Percentiles rank a stretch among this genome's conserved stretches.
phyloP scores from a whole-genome alignment of 92 coral and sea anemone genomes.

The Paramuricea clavata region DNA sequence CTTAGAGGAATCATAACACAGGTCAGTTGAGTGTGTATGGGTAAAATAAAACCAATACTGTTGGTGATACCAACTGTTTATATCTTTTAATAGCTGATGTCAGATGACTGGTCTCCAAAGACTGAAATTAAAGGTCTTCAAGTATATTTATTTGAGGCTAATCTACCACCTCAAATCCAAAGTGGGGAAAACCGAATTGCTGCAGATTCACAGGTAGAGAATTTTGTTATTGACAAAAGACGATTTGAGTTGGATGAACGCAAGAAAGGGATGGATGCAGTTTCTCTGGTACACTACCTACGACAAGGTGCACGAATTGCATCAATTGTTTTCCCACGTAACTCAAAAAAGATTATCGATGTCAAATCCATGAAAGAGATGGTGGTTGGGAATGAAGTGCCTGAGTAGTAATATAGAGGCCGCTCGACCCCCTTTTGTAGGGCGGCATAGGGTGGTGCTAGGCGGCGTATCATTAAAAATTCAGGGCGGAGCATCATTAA shows the following conservation, averaged over 20 bases:
- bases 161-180: conserved; percentile 15
- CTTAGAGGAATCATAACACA: conserved; percentile 28
- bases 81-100: conserved; percentile 27
- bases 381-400: conserved; percentile 23
- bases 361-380: conserved; percentile 15
- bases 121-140: conserved; percentile 10
- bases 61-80: neutral
- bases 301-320: conserved; percentile 34
- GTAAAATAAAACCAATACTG: no score
- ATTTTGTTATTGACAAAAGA: conserved; percentile 26
- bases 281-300: conserved; percentile 28
- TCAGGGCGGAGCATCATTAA: no score
- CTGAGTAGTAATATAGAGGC: no score
- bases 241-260: conserved; percentile 31
- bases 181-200: conserved; percentile 24
- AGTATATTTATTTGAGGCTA: conserved; percentile 28
- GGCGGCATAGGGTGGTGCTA: no score
- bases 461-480: no score
- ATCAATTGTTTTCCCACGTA: conserved; percentile 17
- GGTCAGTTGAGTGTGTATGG: neutral
- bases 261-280: conserved; percentile 35
- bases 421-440: no score
- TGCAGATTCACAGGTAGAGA: conserved; percentile 23
- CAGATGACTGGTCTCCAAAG: conserved; percentile 34
- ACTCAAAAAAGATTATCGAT: neutral